phyloP scores from a whole-genome alignment of 2,797 vertebrate genomes.

The Danio tinwini region DNA sequence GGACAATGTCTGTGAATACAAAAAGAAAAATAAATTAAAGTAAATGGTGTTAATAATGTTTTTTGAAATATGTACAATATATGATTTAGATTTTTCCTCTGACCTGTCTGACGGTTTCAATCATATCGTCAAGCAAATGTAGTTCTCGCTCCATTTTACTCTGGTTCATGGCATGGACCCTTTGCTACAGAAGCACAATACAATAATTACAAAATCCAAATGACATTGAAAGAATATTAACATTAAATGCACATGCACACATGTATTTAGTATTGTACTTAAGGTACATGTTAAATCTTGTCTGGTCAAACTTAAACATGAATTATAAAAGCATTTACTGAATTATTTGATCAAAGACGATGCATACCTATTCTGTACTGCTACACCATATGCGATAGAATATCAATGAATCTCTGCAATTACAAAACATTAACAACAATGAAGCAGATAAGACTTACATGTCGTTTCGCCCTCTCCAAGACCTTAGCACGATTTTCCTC shows the following conservation, averaged over 20 bases:
- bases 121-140: constrained; percentile 74
- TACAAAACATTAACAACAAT: not conserved
- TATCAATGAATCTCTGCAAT: too few relatives aligned
- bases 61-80: not conserved
- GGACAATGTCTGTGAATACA: constrained; percentile 70
- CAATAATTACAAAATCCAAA: not conserved
- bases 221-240: not conserved
- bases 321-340: not conserved
- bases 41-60: not conserved
- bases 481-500: constrained; percentile 74
- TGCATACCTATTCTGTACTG: not conserved
- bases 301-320: not conserved
- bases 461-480: constrained; percentile 80
- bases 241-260: not conserved
- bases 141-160: constrained; percentile 78
- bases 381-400: not conserved
- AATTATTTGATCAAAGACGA: not conserved
- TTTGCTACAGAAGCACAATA: constrained; percentile 70
- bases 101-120: constrained; percentile 78
- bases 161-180: constrained; percentile 77
- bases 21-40: not conserved
- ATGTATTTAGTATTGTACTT: too few relatives aligned
- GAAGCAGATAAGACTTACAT: constrained; percentile 66
- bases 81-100: constrained; percentile 23
- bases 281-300: not conserved